Base-by-base conservation (phyloP, 1,140 invertebrate genomes). In the Aphidius ervi region DNA sequence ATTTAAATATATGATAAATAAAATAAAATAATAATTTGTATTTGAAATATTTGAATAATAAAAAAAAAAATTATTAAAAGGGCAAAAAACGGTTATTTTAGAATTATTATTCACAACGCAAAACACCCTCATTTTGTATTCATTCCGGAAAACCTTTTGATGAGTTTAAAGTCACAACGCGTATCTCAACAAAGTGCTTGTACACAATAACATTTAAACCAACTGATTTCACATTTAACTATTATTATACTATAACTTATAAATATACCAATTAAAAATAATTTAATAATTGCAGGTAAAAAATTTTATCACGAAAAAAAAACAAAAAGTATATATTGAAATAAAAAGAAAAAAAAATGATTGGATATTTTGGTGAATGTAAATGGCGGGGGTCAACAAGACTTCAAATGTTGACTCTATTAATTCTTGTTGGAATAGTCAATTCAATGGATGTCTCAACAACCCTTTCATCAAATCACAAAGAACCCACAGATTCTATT, bases 21-120 rank as follows among this genome's bases (percentile, higher is more conserved):
- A 16, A 16, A 16, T 16, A 16, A 16, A 16, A 16, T 16, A 16
- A 16, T 16, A 16, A 16, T 16, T 16, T 16, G 16, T 16, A 31
- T 31, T 31, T 31, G 23, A 31, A 31, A 31, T 31, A 1, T 31
- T 31, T 31, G 23, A 31, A 31, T 50, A 5, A 41, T 16, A 16
- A 16, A 43, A 52, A 56, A 52, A 56, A 58, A n/a, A 1, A 23
- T 61, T 31, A 31, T 47, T 49, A 57, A 53, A 64, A 63, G 59
- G 65, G 65, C 56, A 49, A 47, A 40, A 57, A 31, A 65, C 71
- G 67, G 71, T 65, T 73, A 73, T 16, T 20, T 23, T 20, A 16
- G 52, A 63, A n/a, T 71, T 71, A 57, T 62, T 66, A 70, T 73
- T 65, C 67, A 48, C 58, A 43, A 49, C 48, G 53, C 37, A 55